A percentile compares a stretch with the other conserved stretches of the same genome.
These are phyloP conservation scores for Acrossocheilus wenchowensis DNA, from an alignment of 2,797 vertebrate species.

Conservation along the genomic window DNA sequence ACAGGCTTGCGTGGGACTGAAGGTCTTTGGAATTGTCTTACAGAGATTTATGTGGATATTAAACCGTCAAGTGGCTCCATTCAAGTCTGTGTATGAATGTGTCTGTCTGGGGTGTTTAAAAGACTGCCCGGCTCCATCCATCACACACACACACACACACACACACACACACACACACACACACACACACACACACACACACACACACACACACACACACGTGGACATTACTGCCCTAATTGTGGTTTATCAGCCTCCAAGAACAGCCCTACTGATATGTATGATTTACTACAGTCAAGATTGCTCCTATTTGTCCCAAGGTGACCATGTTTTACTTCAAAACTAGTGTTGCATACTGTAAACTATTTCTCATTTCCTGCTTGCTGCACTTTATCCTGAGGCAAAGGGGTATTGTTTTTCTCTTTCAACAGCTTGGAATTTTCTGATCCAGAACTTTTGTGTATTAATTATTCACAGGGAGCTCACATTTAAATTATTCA, in stretches of 20 bases:
- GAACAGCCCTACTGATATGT: conserved; percentile 67
- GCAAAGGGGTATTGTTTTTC: background rate
- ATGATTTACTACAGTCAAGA: conserved; percentile 71
- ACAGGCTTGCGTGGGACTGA: conserved; percentile 47
- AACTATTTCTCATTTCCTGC: conserved; percentile 16
- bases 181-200: conserved; percentile 35
- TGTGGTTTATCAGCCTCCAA: conserved; percentile 71
- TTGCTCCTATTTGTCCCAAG: conserved; percentile 53
- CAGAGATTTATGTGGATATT: conserved; percentile 75
- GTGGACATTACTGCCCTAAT: conserved; percentile 72
- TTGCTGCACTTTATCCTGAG: conserved; percentile 14
- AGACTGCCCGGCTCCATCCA: conserved; percentile 73
- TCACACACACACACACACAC: conserved; percentile 50
- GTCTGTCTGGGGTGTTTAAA: conserved; percentile 51
- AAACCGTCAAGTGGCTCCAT: conserved; percentile 68
- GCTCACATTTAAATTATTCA: background rate
- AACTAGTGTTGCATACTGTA: background rate
- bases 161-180: conserved; percentile 55
- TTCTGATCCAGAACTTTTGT: conserved; percentile 21
- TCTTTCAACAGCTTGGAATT: background rate
- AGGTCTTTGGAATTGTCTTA: conserved; percentile 59
- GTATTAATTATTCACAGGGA: background rate
- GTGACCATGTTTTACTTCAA: conserved; percentile 44
- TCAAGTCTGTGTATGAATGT: conserved; percentile 49
- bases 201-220: conserved; percentile 57